Percentiles rank a stretch among this genome's conserved stretches.
Conservation (phyloP, 2,113 vertebrate genomes). For the Andinoacara biseriatus region DNA sequence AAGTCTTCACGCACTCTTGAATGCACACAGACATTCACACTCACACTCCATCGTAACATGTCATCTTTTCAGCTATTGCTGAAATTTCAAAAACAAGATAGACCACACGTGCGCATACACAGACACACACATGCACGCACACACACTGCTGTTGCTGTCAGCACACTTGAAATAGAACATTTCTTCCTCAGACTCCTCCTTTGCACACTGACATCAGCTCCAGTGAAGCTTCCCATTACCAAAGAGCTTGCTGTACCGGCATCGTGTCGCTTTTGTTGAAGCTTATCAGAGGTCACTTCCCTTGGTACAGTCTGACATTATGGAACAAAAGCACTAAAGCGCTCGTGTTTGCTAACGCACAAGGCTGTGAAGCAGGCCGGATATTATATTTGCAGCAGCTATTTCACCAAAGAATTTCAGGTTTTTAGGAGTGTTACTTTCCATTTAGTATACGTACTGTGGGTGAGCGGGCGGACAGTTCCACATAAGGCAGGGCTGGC, state of each 20-base stretch:
- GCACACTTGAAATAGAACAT: constrained; percentile 51
- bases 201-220: constrained; percentile 43
- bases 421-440: background rate
- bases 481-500: background rate
- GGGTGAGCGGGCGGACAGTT: background rate
- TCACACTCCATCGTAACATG: constrained; percentile 54
- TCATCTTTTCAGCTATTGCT: constrained; percentile 67
- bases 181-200: constrained; percentile 54
- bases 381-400: constrained; percentile 3
- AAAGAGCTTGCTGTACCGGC: constrained; percentile 43
- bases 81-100: constrained; percentile 56
- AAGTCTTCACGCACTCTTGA: constrained; percentile 53
- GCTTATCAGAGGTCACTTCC: constrained; percentile 64
- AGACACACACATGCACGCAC: background rate
- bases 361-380: background rate
- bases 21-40: constrained; percentile 25
- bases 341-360: constrained; percentile 24
- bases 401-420: constrained; percentile 6
- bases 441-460: background rate
- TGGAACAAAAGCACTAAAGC: constrained; percentile 52
- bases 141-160: constrained; percentile 29
- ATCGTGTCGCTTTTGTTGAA: constrained; percentile 53
- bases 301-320: constrained; percentile 56
- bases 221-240: constrained; percentile 55
- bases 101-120: constrained; percentile 41